phyloP scores from a whole-genome alignment of 2,113 vertebrate species.

The Aepyceros melampus region DNA sequence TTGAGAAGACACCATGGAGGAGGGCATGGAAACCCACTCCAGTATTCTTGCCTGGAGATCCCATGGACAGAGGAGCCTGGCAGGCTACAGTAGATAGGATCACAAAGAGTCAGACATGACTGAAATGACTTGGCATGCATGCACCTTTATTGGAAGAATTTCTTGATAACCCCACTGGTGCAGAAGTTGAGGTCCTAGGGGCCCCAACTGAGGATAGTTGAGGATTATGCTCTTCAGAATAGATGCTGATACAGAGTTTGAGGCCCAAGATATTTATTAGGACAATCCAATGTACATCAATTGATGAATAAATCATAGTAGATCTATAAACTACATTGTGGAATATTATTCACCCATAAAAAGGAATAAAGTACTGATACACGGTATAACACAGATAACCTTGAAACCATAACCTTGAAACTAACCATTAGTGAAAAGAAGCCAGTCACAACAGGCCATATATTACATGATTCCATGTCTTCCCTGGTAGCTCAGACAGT shows the following conservation, averaged over 20 bases:
- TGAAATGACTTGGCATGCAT: background rate
- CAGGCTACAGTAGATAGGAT: background rate
- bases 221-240: background rate
- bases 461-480: background rate
- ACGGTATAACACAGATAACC: background rate
- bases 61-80: background rate
- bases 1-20: background rate
- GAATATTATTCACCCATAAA: background rate
- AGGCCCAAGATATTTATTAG: background rate
- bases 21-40: background rate
- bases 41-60: background rate
- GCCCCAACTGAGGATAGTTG: background rate
- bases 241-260: background rate
- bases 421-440: slow-evolving; percentile 24
- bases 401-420: background rate
- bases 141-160: background rate
- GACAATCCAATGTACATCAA: background rate
- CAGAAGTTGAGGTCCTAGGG: background rate
- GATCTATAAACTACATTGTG: background rate
- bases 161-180: background rate
- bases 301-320: background rate
- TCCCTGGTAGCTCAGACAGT: too few relatives aligned
- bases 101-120: background rate
- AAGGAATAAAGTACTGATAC: background rate
- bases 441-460: background rate